Conservation (phyloP, 64 coral and sea anemone genomes). For the Acropora yongei region DNA sequence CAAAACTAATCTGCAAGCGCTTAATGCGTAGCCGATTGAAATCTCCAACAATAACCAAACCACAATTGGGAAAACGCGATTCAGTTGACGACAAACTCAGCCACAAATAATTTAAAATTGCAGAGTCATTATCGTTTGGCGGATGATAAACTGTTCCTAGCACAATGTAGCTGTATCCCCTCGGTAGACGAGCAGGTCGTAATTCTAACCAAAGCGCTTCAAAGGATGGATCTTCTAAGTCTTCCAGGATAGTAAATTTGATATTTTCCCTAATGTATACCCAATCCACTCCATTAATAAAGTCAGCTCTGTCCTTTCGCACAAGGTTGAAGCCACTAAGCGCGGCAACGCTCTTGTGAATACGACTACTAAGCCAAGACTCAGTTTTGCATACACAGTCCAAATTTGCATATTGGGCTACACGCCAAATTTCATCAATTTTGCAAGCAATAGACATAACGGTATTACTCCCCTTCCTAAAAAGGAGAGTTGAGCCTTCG, state of each 20-base stretch:
- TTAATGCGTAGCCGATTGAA: neutral
- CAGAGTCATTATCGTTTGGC: neutral
- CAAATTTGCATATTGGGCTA: neutral
- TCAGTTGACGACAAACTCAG: neutral
- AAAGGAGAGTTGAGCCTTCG: neutral
- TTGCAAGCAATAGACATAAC: neutral
- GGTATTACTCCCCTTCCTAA: no score
- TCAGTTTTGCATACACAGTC: neutral
- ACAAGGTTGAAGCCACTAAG: neutral
- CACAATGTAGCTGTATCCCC: neutral
- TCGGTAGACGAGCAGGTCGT: neutral
- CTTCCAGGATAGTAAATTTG: neutral
- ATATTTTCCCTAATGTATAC: neutral
- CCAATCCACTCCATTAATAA: no score
- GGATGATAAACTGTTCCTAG: neutral
- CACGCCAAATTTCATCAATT: neutral
- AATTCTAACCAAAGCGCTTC: neutral
- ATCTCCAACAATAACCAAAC: neutral
- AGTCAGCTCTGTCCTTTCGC: neutral
- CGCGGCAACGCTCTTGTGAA: neutral
- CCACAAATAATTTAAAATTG: neutral
- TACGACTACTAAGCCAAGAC: neutral
- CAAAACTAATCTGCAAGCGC: neutral
- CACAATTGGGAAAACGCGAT: neutral
- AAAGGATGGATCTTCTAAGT: neutral